Base-by-base conservation (phyloP, 2,888 invertebrate species). In the Drymonia ruficornis region DNA sequence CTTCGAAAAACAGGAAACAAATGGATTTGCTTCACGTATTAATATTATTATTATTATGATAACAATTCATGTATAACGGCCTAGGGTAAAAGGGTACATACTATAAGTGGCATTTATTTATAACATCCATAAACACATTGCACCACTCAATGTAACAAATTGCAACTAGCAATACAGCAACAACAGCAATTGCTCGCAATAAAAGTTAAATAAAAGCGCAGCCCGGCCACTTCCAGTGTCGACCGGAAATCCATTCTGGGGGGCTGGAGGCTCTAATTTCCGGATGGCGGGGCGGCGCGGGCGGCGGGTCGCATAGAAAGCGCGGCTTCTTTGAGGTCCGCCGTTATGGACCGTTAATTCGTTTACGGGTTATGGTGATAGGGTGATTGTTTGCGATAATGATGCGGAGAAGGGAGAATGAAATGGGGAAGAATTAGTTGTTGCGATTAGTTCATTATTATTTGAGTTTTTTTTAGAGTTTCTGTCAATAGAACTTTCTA, bases 231-330 rank as follows among this genome's bases (percentile, higher is more conserved):
- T 77, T 62, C 59, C 68, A 66, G 53, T 36, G 66, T 67, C 67
- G 66, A 61, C 68, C 78, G 83, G 83, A 83, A 83, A 79, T 81
- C 81, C 79, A 83, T 83, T 80, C 76, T 70, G 73, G 74, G 71
- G 60, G 72, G 64, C 78, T 73, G 70, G 72, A 78, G 79, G 77
- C 80, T 76, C 83, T 81, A 81, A 84, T 83, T 84, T 84, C 83
- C 83, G 79, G 76, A 70, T 67, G 59, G 65, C 67, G 66, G n/a
- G n/a, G n/a, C n/a, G n/a, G n/a, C n/a, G n/a, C n/a, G n/a, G n/a
- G 69, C 65, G 67, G 62, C 62, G 59, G 65, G n/a, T n/a, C 72
- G 70, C 70, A 71, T 76, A 68, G 68, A 70, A 73, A 77, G 72
- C 68, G 67, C 61, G 61, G 65, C 71, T 66, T 63, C 70, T 65